These are phyloP conservation scores for Xiphydria camelus DNA, from an alignment of 2,888 invertebrate species.

Conservation along the genomic window DNA sequence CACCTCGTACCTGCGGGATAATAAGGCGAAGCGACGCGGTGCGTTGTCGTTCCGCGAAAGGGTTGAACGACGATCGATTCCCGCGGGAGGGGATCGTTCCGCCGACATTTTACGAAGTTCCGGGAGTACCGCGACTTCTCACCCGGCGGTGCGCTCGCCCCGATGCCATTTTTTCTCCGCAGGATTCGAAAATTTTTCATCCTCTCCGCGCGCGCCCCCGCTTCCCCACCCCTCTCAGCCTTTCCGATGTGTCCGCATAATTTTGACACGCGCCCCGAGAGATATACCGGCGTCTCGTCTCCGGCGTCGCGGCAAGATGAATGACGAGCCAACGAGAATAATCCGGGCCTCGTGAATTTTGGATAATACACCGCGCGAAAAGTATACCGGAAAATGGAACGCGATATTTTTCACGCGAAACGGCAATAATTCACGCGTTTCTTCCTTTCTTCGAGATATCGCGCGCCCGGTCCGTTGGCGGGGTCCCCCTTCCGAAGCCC, in stretches of 20 bases:
- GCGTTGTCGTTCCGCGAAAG: neutral
- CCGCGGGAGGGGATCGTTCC: too few species aligned
- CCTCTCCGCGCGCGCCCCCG: too few species aligned
- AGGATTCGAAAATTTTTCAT: conserved; percentile 17
- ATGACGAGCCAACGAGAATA: conserved; percentile 17
- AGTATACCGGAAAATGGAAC: conserved; percentile 36
- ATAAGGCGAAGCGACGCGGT: too few species aligned
- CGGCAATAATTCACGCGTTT: conserved; percentile 14
- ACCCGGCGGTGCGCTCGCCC: conserved; percentile 1
- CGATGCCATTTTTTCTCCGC: conserved; percentile 9
- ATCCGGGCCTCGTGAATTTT: conserved; percentile 15
- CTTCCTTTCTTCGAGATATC: too few species aligned
- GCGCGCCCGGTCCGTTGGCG: too few species aligned
- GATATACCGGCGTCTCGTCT: conserved; percentile 14
- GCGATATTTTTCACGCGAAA: conserved; percentile 33
- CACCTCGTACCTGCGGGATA: too few species aligned
- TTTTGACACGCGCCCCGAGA: conserved; percentile 14
- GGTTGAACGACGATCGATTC: too few species aligned
- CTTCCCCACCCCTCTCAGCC: too few species aligned
- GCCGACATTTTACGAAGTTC: too few species aligned
- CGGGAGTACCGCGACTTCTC: neutral
- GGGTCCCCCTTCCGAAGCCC: too few species aligned
- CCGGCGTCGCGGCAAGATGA: conserved; percentile 7
- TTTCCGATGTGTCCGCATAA: conserved; percentile 17
- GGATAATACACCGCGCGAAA: conserved; percentile 15